Conservation (phyloP, 2,888 invertebrate genomes). For the Erebia aethiops region DNA sequence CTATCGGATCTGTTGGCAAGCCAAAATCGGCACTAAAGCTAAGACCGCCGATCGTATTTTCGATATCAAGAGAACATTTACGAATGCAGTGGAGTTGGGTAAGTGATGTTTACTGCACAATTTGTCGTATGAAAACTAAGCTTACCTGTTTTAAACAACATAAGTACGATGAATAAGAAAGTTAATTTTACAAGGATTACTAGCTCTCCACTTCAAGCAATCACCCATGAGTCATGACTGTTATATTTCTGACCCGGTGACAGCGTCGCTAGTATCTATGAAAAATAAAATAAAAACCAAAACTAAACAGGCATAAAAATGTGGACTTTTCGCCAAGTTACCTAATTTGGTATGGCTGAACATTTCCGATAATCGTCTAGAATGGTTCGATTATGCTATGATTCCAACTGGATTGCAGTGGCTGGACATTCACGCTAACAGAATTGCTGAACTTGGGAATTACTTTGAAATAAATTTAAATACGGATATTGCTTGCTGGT, state of each 20-base stretch:
- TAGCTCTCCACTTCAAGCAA: too few relatives aligned
- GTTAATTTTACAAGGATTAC: too few relatives aligned
- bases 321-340: slow-evolving; percentile 90
- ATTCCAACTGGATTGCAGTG: slow-evolving; percentile 92
- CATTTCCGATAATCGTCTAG: slow-evolving; percentile 92
- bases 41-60: slow-evolving; percentile 95
- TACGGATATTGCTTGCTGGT: too few relatives aligned
- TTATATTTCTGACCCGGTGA: too few relatives aligned
- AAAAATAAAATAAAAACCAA: too few relatives aligned
- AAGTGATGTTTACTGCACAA: slow-evolving; percentile 37
- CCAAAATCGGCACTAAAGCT: too few relatives aligned
- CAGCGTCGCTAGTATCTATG: too few relatives aligned
- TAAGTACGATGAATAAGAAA: too few relatives aligned
- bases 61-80: slow-evolving; percentile 96
- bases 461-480: slow-evolving; percentile 93
- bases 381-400: slow-evolving; percentile 92
- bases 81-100: slow-evolving; percentile 90
- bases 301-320: too few relatives aligned
- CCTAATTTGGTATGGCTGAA: slow-evolving; percentile 93
- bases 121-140: not conserved
- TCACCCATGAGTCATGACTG: too few relatives aligned
- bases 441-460: slow-evolving; percentile 91
- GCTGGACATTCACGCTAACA: slow-evolving; percentile 93
- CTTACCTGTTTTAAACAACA: not conserved
- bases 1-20: too few relatives aligned